Evolutionary conservation across 2,888 invertebrate genomes (phyloP), one percentile per base, ranked within the genome.

Genomic region (Lypha dubia): DNA sequence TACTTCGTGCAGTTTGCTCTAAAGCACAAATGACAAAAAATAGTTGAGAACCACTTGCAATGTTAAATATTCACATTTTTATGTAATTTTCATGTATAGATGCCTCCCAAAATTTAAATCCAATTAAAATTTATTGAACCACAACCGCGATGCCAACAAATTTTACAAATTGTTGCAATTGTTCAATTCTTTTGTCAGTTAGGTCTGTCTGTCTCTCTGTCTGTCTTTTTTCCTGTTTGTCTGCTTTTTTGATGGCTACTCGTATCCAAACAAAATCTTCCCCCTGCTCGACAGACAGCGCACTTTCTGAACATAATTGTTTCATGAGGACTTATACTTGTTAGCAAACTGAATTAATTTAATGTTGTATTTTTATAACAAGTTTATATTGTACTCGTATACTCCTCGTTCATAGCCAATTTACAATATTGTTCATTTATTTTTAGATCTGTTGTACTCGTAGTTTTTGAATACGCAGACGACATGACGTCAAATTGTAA

Each of bases 91-190:
- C 68, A 62, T 51, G n/a, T 53, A 65, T 8, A 53, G 11, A 77
- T 83, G 60, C 77, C 71, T 76, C 71, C 79, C 74, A 84, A 81
- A 76, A 79, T 84, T 68, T 71, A 71, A 87, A 86, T 86, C 90
- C 90, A 92, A 91, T 92, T 91, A 92, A 91, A 91, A 90, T 89
- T 89, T 89, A 90, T 88, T 90, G 91, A 91, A 91, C 91, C 90
- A 75, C 85, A 80, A 77, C 82, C 51, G 80, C 76, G 86, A 67
- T 74, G 83, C 77, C 82, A 83, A 85, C 84, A 86, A 77, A 84
- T 77, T 80, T 67, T 80, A 83, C 85, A 87, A 86, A 86, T 85
- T 85, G 49, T 76, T 87, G 86, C 76, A 81, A 84, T 86, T 86
- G 79, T 85, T 84, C 53, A 63, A 79, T 68, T 71, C 83, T 73